Percentiles rank a stretch among this genome's conserved stretches.
phyloP scores from a whole-genome alignment of 2,888 invertebrate species.

The Amphipoea oculea region DNA sequence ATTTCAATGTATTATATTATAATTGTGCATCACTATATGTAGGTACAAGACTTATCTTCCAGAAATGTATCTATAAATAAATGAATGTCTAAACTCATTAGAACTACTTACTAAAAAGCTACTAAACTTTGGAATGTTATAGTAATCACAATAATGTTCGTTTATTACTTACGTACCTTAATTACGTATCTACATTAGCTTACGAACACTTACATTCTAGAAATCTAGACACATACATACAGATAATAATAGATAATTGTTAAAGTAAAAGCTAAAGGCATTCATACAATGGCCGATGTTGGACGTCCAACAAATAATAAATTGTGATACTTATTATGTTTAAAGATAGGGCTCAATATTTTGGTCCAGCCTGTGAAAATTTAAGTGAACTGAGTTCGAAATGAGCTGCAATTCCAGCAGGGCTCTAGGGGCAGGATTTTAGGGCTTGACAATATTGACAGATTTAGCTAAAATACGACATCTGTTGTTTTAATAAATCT shows the following conservation, averaged over 20 bases:
- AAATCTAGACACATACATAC: constrained; percentile 15
- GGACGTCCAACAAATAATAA: background rate
- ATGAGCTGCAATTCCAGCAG: background rate
- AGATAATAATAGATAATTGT: background rate
- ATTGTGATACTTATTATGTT: background rate
- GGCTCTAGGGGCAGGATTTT: background rate
- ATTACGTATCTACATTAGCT: constrained; percentile 48
- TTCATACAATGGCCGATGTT: background rate
- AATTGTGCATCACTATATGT: background rate
- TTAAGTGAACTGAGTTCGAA: background rate
- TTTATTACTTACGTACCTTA: constrained; percentile 47
- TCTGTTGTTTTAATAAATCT: background rate
- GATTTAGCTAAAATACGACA: background rate
- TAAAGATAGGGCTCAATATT: background rate
- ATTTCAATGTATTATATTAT: background rate
- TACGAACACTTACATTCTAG: constrained; percentile 40
- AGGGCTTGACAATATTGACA: background rate
- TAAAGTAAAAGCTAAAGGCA: background rate
- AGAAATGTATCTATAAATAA: background rate
- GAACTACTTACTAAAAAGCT: constrained; percentile 33
- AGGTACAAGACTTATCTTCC: background rate
- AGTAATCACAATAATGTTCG: constrained; percentile 65
- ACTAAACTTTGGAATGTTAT: constrained; percentile 73
- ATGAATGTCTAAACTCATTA: constrained; percentile 18
- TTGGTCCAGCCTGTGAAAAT: background rate